Conservation (phyloP, 2,888 invertebrate species). For the Kryphioiulus occultus region DNA sequence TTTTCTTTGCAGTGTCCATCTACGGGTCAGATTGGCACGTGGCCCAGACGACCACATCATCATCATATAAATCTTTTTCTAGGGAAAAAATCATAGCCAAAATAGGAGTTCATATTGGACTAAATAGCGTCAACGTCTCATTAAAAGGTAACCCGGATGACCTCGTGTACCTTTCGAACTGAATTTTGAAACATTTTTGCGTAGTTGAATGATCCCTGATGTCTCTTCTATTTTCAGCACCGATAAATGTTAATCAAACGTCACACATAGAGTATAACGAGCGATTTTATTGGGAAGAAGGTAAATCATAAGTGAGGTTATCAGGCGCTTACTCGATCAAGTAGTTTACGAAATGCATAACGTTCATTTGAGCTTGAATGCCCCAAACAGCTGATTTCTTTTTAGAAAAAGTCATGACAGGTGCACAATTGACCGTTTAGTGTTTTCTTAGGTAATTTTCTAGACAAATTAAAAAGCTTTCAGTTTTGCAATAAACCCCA, state of each 20-base stretch:
- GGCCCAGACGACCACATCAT: slow-evolving; percentile 78
- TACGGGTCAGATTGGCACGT: slow-evolving; percentile 95
- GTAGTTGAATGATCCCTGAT: slow-evolving; percentile 35
- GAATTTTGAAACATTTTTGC: not conserved
- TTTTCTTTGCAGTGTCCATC: slow-evolving; percentile 74
- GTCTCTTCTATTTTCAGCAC: slow-evolving; percentile 42
- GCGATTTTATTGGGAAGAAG: slow-evolving; percentile 84
- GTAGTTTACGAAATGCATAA: not conserved
- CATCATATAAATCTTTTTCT: slow-evolving; percentile 90
- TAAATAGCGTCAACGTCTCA: slow-evolving; percentile 95
- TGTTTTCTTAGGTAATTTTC: not conserved
- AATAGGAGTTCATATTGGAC: slow-evolving; percentile 90
- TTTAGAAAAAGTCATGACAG: not conserved
- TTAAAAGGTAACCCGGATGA: slow-evolving; percentile 74
- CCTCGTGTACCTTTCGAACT: slow-evolving; percentile 32
- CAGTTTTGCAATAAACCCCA: not conserved
- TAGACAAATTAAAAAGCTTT: not conserved
- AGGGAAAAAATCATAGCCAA: slow-evolving; percentile 85
- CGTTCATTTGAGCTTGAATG: not conserved
- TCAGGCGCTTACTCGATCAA: not conserved
- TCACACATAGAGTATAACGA: slow-evolving; percentile 91
- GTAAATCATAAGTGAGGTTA: slow-evolving; percentile 56
- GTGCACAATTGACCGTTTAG: not conserved
- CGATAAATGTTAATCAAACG: slow-evolving; percentile 50
- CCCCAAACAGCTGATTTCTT: not conserved